A percentile compares a stretch with the other conserved stretches of the same genome.
phyloP scores from a whole-genome alignment of 2,797 vertebrate genomes.

The Centroberyx gerrardi region DNA sequence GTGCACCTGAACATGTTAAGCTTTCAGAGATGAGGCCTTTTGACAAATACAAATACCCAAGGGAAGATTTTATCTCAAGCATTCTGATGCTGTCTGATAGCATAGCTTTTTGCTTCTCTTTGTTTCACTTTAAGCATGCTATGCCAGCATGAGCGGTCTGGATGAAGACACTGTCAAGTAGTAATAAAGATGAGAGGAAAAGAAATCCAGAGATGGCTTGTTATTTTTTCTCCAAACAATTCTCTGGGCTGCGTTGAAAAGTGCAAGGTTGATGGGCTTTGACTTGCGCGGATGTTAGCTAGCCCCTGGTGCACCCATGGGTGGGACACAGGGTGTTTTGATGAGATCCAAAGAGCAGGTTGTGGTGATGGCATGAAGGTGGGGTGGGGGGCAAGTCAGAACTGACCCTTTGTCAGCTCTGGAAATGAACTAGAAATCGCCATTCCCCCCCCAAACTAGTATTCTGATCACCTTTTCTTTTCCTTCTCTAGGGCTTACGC shows the following conservation, averaged over 20 bases:
- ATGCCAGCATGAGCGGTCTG: neutral
- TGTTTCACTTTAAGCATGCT: neutral
- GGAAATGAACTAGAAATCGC: neutral
- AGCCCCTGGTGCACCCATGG: too few relatives aligned
- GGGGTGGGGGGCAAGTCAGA: neutral
- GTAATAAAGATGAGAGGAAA: too few relatives aligned
- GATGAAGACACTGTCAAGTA: neutral
- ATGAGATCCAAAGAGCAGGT: neutral
- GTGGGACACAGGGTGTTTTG: conserved; percentile 1
- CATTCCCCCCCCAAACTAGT: too few relatives aligned
- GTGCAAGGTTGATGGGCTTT: neutral
- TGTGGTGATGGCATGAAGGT: neutral
- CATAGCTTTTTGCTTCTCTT: neutral
- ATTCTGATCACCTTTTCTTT: conserved; percentile 1
- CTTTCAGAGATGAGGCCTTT: neutral
- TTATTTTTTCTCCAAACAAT: neutral
- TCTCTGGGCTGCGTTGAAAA: neutral
- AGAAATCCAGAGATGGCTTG: too few relatives aligned
- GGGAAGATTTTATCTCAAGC: too few relatives aligned
- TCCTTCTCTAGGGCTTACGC: conserved; percentile 89
- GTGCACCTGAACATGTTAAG: neutral
- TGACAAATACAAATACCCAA: neutral
- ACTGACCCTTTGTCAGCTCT: neutral
- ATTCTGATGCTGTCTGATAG: too few relatives aligned
- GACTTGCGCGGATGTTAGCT: too few relatives aligned